These are phyloP conservation scores for Eupithecia pulchellata DNA, from an alignment of 2,888 invertebrate species.

Conservation along the genomic window DNA sequence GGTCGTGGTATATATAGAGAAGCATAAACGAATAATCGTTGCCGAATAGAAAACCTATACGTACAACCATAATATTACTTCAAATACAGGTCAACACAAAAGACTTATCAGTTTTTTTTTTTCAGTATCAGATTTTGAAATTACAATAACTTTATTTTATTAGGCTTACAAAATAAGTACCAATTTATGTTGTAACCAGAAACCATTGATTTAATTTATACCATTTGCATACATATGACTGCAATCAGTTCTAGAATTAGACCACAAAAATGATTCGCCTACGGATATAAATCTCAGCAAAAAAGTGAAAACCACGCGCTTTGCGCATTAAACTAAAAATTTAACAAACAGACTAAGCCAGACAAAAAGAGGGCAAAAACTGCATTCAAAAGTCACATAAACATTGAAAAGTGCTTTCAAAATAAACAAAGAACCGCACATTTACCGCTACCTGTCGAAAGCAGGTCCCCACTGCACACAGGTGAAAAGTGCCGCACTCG, in stretches of 20 bases:
- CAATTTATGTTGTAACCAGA: no score
- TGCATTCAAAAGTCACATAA: conserved; percentile 40
- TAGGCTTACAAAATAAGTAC: no score
- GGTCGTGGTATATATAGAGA: no score
- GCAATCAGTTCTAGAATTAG: not conserved
- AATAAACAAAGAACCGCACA: conserved; percentile 57
- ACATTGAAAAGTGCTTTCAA: conserved; percentile 41
- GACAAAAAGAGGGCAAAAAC: conserved; percentile 35
- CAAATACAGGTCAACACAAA: no score
- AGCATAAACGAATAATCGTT: no score
- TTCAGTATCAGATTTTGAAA: no score
- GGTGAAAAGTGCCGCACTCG: conserved; percentile 68
- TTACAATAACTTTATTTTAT: no score
- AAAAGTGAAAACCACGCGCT: not conserved
- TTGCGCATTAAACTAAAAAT: conserved; percentile 10
- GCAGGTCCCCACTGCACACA: conserved; percentile 57
- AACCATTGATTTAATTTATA: no score
- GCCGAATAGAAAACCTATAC: no score
- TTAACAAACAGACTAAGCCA: conserved; percentile 6
- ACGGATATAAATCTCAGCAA: not conserved
- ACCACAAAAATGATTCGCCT: not conserved
- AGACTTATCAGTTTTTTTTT: no score
- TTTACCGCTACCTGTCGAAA: conserved; percentile 63
- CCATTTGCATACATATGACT: not conserved
- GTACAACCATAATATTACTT: no score